Evolutionary conservation across 2,113 vertebrate genomes (phyloP).

Genomic region (Plestiodon gilberti): DNA sequence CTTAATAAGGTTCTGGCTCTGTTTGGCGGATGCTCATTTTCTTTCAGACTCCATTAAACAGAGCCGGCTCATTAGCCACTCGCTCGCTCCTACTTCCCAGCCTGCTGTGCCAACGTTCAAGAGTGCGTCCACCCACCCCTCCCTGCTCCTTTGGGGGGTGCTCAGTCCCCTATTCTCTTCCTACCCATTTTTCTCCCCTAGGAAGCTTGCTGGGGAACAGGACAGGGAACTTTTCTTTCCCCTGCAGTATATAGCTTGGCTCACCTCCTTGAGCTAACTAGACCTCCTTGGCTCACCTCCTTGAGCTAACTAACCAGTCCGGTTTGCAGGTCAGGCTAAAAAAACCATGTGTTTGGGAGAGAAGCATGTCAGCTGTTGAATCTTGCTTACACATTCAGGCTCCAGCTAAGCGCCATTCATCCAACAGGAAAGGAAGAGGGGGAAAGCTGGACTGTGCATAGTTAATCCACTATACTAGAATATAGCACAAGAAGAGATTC

Average conservation of each 20-base stretch:
- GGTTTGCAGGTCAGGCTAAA: not conserved
- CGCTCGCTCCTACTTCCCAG: not conserved
- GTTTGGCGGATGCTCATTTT: not conserved
- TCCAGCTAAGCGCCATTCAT: no score
- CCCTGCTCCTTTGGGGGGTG: not conserved
- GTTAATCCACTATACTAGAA: no score
- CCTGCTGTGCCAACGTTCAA: not conserved
- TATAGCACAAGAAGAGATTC: no score
- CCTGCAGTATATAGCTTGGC: not conserved
- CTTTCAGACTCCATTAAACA: constrained; percentile 1
- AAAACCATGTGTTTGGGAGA: no score
- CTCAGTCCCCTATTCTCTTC: not conserved
- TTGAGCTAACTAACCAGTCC: no score
- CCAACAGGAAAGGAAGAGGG: no score
- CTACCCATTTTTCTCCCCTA: no score
- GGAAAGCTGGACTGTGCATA: no score
- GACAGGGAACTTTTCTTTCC: no score
- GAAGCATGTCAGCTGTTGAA: no score
- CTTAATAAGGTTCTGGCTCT: not conserved
- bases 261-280: not conserved
- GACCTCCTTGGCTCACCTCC: no score
- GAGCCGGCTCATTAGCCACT: not conserved
- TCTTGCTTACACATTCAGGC: no score
- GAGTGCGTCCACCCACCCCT: not conserved
- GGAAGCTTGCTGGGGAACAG: not conserved